Percentiles rank a stretch among this genome's conserved stretches.
Evolutionary conservation across 1,140 invertebrate genomes (phyloP).

Genomic region (Musca domestica): DNA sequence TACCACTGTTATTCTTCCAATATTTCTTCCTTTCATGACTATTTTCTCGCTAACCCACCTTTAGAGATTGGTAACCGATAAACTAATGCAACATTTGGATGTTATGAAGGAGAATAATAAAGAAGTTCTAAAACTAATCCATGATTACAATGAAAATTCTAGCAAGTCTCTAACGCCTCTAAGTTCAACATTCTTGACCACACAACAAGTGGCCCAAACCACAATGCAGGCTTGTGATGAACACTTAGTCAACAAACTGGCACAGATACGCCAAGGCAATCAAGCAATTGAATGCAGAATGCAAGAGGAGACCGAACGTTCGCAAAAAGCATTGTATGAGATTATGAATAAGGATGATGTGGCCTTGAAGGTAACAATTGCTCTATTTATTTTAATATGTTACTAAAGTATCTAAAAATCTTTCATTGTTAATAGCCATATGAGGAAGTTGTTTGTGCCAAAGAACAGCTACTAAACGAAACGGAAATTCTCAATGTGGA

Average conservation of each 20-base stretch:
- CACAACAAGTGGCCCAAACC: no score
- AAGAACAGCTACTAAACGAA: neutral
- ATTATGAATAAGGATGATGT: neutral
- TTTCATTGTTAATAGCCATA: neutral
- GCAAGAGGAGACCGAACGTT: neutral
- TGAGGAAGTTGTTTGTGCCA: neutral
- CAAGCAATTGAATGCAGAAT: neutral
- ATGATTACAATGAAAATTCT: no score
- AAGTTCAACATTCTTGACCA: no score
- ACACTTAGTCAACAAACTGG: neutral
- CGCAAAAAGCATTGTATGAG: neutral
- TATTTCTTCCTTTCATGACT: no score
- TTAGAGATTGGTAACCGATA: no score
- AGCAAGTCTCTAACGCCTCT: no score
- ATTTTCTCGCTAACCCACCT: no score
- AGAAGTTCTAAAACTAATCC: no score
- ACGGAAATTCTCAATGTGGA: neutral
- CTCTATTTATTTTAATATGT: neutral
- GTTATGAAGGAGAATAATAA: no score
- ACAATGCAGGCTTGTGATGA: neutral
- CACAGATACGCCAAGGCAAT: neutral
- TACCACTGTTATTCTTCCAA: no score
- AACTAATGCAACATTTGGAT: no score
- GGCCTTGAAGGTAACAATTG: neutral
- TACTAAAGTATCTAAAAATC: neutral